Base-by-base conservation (phyloP, 2,888 invertebrate genomes). In the Operophtera brumata region DNA sequence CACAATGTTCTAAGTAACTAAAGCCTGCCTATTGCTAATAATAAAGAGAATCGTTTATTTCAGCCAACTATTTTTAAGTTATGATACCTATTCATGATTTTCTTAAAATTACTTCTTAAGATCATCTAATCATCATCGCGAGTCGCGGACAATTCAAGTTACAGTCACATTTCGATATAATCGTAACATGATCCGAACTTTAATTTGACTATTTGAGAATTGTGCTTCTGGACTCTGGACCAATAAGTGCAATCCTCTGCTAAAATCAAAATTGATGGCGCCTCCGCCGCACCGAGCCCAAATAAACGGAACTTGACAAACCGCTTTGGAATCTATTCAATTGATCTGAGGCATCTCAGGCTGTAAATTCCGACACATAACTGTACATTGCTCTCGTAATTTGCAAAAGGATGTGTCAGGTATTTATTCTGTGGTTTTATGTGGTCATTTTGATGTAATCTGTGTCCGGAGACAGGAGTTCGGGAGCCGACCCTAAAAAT, bases 391-490 rank as follows among this genome's bases (percentile, higher is more conserved):
- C 40, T 45, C 45, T 52, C 48, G 42, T 52, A 41, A 41, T 34
- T 50, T 35, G 11, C 8, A 7, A 20, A 20, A 36, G 8, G 28
- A 3, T 14, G 10, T 14, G 37, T n/a, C n/a, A 48, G 40, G 5
- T 44, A 0, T 10, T 9, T 44, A 28, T 30, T 54, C 40, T 54
- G 47, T 28, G 58, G 13, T 9, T 13, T 11, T 13, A 13, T 34
- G 30, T 34, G 11, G 12, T 12, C 1, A 12, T 36, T 13, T 3
- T 10, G 44, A 2, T 12, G 5, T 48, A 35, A 35, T 54, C 43
- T 53, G 47, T 40, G 56, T 40, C 48, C 6, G 54, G 54, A 48
- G 55, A 54, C 58, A 37, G 58, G 56, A 45, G 41, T 49, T 51
- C 54, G 41, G 46, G 52, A 37, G 48, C 49, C 35, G 46, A 5